These are phyloP conservation scores for Tetramorium bicarinatum DNA, from an alignment of 2,888 invertebrate genomes.

Conservation along the genomic window DNA sequence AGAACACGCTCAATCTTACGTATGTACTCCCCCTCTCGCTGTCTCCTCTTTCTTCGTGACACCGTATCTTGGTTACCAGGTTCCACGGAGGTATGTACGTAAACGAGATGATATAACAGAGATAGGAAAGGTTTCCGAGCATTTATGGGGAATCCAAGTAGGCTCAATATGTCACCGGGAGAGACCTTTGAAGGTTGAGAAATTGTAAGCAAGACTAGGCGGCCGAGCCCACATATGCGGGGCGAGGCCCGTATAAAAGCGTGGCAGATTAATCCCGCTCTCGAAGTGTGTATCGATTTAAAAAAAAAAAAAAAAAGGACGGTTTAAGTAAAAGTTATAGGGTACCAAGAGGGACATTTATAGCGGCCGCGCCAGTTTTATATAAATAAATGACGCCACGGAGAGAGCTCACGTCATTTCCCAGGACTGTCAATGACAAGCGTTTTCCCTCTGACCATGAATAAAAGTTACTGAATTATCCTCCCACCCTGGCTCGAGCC, in stretches of 20 bases:
- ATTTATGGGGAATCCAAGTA: slow-evolving; percentile 42
- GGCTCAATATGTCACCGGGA: slow-evolving; percentile 36
- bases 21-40: too few relatives aligned
- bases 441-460: neutral
- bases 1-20: too few relatives aligned
- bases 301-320: slow-evolving; percentile 17
- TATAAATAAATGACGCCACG: slow-evolving; percentile 33
- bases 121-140: slow-evolving; percentile 20
- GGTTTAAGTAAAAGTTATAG: slow-evolving; percentile 44
- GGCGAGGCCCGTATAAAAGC: slow-evolving; percentile 29
- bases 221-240: slow-evolving; percentile 1
- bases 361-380: slow-evolving; percentile 1
- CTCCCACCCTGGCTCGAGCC: neutral
- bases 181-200: slow-evolving; percentile 52
- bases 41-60: too few relatives aligned
- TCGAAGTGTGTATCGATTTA: slow-evolving; percentile 34
- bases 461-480: slow-evolving; percentile 15
- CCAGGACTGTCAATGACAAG: slow-evolving; percentile 39
- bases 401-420: slow-evolving; percentile 23
- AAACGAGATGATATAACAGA: slow-evolving; percentile 19
- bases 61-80: neutral
- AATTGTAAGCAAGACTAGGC: slow-evolving; percentile 13
- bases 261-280: slow-evolving; percentile 16
- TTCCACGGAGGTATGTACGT: neutral
- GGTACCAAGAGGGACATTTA: slow-evolving; percentile 15